Conservation (phyloP, 2,113 vertebrate genomes). For the Dermatemys mawii region DNA sequence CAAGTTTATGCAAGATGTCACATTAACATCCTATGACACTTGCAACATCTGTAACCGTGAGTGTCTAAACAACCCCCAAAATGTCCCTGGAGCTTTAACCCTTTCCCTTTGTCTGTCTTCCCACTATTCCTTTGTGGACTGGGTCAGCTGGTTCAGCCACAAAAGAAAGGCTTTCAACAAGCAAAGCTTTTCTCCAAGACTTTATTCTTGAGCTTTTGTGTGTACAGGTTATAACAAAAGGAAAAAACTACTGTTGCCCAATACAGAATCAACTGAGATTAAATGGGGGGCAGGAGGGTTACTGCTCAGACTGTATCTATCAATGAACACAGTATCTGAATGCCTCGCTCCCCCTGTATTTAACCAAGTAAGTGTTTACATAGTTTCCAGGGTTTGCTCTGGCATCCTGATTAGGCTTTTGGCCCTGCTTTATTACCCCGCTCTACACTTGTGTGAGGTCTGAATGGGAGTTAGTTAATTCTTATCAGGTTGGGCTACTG, state of each 20-base stretch:
- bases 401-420: not conserved
- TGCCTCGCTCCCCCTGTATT: not conserved
- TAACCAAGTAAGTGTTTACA: not conserved
- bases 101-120: not conserved
- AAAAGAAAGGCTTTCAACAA: not conserved
- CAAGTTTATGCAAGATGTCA: slow-evolving; percentile 11
- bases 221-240: not conserved
- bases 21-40: not conserved
- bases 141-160: not conserved
- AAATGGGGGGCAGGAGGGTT: not conserved
- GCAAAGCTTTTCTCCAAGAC: not conserved
- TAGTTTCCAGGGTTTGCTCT: not conserved
- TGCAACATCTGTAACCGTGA: not conserved
- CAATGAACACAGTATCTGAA: not conserved
- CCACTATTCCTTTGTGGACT: not conserved
- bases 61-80: not conserved
- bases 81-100: not conserved
- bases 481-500: not conserved
- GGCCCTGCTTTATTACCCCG: not conserved
- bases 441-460: not conserved
- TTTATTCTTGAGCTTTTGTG: not conserved
- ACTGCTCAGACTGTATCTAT: slow-evolving; percentile 42
- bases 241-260: not conserved
- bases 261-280: not conserved
- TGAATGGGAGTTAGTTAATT: not conserved